phyloP scores from a whole-genome alignment of 2,113 vertebrate species.

The Mesocricetus auratus region DNA sequence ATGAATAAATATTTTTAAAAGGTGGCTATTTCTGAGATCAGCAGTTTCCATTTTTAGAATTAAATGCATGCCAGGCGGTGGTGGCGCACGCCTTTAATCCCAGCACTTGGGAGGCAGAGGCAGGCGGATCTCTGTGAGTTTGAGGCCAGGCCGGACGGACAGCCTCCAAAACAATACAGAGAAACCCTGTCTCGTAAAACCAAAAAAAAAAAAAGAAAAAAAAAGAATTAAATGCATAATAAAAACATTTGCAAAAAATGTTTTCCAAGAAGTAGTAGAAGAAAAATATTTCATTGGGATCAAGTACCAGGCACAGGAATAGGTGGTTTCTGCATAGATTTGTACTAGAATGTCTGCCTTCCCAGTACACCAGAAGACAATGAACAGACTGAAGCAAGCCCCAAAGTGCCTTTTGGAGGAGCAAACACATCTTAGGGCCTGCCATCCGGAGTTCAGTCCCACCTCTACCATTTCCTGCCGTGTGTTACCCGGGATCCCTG shows the following conservation, averaged over 20 bases:
- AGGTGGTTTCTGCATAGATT: neutral
- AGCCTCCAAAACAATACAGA: too few species aligned
- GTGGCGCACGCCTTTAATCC: too few species aligned
- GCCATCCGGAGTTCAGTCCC: neutral
- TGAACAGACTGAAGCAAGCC: neutral
- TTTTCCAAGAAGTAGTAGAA: slow-evolving; percentile 46
- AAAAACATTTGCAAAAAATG: neutral
- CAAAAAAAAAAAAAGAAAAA: too few species aligned
- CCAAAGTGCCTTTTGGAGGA: neutral
- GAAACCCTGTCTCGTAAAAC: too few species aligned
- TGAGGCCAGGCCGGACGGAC: too few species aligned
- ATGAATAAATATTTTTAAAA: neutral
- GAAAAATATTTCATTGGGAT: slow-evolving; percentile 4
- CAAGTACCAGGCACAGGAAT: neutral
- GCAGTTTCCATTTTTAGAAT: neutral
- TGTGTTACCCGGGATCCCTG: neutral
- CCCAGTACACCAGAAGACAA: neutral
- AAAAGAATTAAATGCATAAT: slow-evolving; percentile 30
- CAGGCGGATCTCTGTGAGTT: too few species aligned
- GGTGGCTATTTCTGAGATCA: neutral
- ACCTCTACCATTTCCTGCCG: neutral
- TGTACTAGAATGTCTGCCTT: neutral
- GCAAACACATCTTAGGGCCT: neutral
- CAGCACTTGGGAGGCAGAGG: too few species aligned
- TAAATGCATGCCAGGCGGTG: too few species aligned